Percentiles rank a stretch among this genome's conserved stretches.
Evolutionary conservation across 2,888 invertebrate species (phyloP).

Genomic region (Orthosia cruda): DNA sequence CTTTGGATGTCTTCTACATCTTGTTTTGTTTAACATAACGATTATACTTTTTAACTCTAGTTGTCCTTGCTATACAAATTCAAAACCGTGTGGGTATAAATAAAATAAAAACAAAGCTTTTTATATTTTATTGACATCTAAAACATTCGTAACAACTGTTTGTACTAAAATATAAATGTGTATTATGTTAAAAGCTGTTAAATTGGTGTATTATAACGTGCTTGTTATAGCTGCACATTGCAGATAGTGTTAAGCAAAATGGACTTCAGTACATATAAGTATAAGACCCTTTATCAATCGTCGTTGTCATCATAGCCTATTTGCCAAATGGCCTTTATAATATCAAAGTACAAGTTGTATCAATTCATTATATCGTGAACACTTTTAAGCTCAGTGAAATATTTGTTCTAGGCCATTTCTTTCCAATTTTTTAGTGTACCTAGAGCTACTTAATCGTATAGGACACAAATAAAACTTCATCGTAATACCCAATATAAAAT

Average conservation of each 20-base stretch:
- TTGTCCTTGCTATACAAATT: background rate
- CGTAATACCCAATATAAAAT: slow-evolving; percentile 77
- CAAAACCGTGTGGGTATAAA: slow-evolving; percentile 43
- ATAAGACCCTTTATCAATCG: slow-evolving; percentile 81
- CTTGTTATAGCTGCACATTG: slow-evolving; percentile 84
- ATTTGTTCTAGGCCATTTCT: slow-evolving; percentile 67
- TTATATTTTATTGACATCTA: slow-evolving; percentile 91
- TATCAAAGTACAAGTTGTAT: slow-evolving; percentile 71
- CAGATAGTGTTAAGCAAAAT: slow-evolving; percentile 86
- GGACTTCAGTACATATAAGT: slow-evolving; percentile 77
- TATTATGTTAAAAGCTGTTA: slow-evolving; percentile 89
- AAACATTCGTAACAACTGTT: slow-evolving; percentile 90
- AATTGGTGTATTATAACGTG: slow-evolving; percentile 82
- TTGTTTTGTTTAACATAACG: background rate
- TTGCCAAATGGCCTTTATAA: slow-evolving; percentile 64
- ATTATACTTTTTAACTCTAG: background rate
- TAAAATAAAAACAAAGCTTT: slow-evolving; percentile 77
- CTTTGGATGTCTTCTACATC: background rate
- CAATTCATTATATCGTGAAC: slow-evolving; percentile 75
- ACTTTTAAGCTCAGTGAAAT: slow-evolving; percentile 82
- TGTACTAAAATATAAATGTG: slow-evolving; percentile 92
- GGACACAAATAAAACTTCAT: slow-evolving; percentile 66
- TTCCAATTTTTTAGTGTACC: slow-evolving; percentile 54
- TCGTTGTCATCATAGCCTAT: slow-evolving; percentile 79
- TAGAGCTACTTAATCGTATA: slow-evolving; percentile 64